These are phyloP conservation scores for Choloepus didactylus DNA, from an alignment of 2,797 vertebrate species.

Conservation along the genomic window DNA sequence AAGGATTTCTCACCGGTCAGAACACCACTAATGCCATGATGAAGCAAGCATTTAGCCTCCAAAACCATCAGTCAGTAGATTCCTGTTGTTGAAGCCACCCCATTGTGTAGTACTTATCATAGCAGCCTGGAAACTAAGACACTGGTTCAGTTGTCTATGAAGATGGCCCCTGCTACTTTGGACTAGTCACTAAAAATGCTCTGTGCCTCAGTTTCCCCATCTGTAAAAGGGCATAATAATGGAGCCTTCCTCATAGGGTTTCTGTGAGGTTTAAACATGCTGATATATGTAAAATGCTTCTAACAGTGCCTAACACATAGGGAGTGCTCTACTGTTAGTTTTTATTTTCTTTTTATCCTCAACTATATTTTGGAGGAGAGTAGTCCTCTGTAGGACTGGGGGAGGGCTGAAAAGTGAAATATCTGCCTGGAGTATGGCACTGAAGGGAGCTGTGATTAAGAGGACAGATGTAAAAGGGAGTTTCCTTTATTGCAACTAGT, in stretches of 20 bases:
- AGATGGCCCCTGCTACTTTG: neutral
- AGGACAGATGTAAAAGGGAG: neutral
- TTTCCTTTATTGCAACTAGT: neutral
- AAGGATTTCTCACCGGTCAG: too few species aligned
- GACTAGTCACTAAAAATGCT: neutral
- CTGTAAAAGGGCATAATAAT: neutral
- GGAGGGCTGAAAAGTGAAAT: neutral
- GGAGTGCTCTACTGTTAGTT: fast-evolving
- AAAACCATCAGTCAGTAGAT: too few species aligned
- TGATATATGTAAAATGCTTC: neutral
- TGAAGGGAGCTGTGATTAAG: neutral
- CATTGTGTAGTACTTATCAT: too few species aligned
- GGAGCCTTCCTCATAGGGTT: neutral
- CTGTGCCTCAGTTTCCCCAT: neutral
- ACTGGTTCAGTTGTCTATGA: neutral
- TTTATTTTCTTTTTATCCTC: neutral
- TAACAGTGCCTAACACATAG: neutral
- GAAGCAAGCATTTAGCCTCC: too few species aligned
- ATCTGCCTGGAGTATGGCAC: neutral
- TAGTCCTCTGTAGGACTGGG: neutral
- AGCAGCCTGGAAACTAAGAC: too few species aligned
- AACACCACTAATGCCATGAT: too few species aligned
- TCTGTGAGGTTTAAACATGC: neutral
- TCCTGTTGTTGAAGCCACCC: too few species aligned
- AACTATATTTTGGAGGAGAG: neutral